Percentiles rank a stretch among this genome's conserved stretches.
Evolutionary conservation across 2,797 vertebrate genomes (phyloP).

Genomic region (Oreochromis mossambicus): DNA sequence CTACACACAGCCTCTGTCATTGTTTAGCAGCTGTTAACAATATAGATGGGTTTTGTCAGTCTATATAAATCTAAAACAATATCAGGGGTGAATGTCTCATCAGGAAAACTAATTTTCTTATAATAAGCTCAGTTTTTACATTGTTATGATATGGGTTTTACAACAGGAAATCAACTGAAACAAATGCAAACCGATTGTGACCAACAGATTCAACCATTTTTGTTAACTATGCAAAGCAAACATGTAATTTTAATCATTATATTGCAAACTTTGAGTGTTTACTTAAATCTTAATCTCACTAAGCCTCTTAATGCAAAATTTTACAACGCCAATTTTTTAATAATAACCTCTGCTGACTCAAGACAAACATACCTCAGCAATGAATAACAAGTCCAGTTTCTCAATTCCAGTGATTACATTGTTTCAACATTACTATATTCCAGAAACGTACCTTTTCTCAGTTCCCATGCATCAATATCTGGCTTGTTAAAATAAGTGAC

Average conservation of each 20-base stretch:
- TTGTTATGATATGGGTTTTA: not conserved
- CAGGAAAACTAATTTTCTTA: not conserved
- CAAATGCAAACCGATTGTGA: not conserved
- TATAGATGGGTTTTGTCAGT: not conserved
- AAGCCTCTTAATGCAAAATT: not conserved
- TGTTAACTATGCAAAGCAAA: not conserved
- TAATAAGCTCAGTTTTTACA: not conserved
- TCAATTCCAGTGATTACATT: not conserved
- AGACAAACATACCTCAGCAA: not conserved
- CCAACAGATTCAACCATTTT: not conserved
- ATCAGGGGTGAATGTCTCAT: not conserved
- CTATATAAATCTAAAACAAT: not conserved
- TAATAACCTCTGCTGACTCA: not conserved
- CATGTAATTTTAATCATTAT: not conserved
- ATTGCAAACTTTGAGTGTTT: not conserved
- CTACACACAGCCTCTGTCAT: not conserved
- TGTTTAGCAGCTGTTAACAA: not conserved
- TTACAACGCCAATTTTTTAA: not conserved
- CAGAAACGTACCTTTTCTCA: constrained; percentile 86
- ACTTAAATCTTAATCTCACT: not conserved
- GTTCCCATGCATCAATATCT: constrained; percentile 96
- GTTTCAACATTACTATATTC: not conserved
- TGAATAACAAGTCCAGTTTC: not conserved
- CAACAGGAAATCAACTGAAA: not conserved
- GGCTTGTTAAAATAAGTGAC: constrained; percentile 95